Percentiles rank a stretch among this genome's conserved stretches.
These are phyloP conservation scores for Platalea minor DNA, from an alignment of 2,797 vertebrate genomes.

Conservation along the genomic window DNA sequence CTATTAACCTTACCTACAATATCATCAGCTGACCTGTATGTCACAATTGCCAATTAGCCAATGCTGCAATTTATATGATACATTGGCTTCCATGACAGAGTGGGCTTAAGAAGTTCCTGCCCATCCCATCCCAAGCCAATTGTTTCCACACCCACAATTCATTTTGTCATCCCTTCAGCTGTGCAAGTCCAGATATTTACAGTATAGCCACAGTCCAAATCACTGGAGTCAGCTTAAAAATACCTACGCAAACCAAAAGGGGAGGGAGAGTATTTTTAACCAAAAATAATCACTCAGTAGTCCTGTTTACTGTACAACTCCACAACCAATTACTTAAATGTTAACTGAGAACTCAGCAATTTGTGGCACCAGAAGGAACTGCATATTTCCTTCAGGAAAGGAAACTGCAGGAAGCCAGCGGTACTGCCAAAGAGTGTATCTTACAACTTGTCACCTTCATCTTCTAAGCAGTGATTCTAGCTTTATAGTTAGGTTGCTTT, in stretches of 20 bases:
- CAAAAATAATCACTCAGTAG: background rate
- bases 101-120: background rate
- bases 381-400: background rate
- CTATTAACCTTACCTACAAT: background rate
- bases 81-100: background rate
- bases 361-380: constrained; percentile 3
- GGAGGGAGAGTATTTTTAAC: background rate
- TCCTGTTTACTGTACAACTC: background rate
- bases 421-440: background rate
- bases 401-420: background rate
- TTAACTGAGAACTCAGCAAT: background rate
- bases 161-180: background rate
- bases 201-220: background rate
- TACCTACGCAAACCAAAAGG: background rate
- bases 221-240: background rate
- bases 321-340: background rate
- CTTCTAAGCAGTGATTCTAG: background rate
- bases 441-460: background rate
- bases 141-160: background rate
- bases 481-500: background rate
- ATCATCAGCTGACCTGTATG: background rate
- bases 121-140: background rate
- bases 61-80: background rate
- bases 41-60: background rate
- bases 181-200: background rate